A percentile compares a stretch with the other conserved stretches of the same genome.
Conservation (phyloP, 2,113 vertebrate species). For the Podiceps cristatus region DNA sequence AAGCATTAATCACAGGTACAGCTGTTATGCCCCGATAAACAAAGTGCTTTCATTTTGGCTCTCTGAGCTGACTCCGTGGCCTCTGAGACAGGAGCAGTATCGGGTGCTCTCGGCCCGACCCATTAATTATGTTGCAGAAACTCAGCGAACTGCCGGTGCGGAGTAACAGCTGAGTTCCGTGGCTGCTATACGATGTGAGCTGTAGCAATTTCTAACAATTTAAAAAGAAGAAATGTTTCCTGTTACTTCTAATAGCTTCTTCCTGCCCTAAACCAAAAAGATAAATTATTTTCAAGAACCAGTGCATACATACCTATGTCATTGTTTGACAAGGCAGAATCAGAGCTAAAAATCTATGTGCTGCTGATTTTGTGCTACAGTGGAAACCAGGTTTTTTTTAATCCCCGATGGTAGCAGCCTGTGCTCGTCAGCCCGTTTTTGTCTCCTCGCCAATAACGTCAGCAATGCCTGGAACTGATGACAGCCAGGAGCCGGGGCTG, state of each 20-base stretch:
- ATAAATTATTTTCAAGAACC: background rate
- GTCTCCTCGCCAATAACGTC: background rate
- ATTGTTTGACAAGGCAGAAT: background rate
- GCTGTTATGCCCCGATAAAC: background rate
- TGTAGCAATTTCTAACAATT: background rate
- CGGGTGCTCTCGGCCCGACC: background rate
- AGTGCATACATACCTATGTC: background rate
- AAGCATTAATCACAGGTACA: background rate
- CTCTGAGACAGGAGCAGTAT: background rate
- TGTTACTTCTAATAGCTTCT: background rate
- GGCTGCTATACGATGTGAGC: background rate
- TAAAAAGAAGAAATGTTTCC: background rate
- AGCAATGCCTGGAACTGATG: background rate
- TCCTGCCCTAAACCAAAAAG: background rate
- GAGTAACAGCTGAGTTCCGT: background rate
- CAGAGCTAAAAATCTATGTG: background rate
- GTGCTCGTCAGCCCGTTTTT: background rate
- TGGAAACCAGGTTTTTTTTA: background rate
- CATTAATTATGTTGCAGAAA: background rate
- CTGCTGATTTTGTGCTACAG: background rate
- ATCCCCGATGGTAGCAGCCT: background rate
- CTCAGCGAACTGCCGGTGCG: background rate
- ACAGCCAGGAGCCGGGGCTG: background rate
- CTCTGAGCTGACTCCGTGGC: background rate
- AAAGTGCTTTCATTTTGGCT: background rate